phyloP scores from a whole-genome alignment of 2,797 vertebrate species.

The Fistularia commersonii region DNA sequence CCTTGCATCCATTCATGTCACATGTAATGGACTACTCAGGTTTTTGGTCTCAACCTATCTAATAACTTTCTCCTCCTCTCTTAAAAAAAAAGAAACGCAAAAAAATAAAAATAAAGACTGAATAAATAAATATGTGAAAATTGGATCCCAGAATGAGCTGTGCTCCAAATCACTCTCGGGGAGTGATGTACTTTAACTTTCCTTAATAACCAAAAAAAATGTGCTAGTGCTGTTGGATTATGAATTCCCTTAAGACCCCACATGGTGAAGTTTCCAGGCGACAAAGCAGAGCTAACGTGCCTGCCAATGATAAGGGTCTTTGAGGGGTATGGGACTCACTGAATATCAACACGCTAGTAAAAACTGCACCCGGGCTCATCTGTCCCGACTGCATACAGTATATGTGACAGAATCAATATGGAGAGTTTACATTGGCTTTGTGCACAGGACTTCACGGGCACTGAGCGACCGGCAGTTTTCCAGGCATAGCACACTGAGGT shows the following conservation, averaged over 20 bases:
- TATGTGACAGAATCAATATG: too few species aligned
- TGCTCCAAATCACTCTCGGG: slow-evolving; percentile 28
- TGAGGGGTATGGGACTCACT: background rate
- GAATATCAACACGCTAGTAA: slow-evolving; percentile 27
- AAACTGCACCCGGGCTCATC: slow-evolving; percentile 8
- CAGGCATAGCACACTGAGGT: too few species aligned
- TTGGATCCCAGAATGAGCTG: slow-evolving; percentile 4
- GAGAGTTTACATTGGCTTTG: too few species aligned
- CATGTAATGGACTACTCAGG: too few species aligned
- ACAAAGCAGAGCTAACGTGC: slow-evolving; percentile 35
- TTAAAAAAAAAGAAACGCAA: too few species aligned
- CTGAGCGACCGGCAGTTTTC: too few species aligned
- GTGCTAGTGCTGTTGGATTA: slow-evolving; percentile 7
- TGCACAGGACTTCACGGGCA: too few species aligned
- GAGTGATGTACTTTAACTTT: slow-evolving; percentile 25
- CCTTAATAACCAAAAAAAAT: slow-evolving; percentile 32
- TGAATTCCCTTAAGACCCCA: slow-evolving; percentile 12
- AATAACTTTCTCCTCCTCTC: too few species aligned
- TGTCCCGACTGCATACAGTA: too few species aligned
- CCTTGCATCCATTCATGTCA: too few species aligned
- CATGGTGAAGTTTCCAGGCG: slow-evolving; percentile 9
- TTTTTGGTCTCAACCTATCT: too few species aligned
- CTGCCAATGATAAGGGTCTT: slow-evolving; percentile 29
- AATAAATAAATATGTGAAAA: slow-evolving; percentile 14
- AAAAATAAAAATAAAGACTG: slow-evolving; percentile 6